These are phyloP conservation scores for Hydropsyche tenuis DNA, from an alignment of 1,140 invertebrate species.

Conservation along the genomic window DNA sequence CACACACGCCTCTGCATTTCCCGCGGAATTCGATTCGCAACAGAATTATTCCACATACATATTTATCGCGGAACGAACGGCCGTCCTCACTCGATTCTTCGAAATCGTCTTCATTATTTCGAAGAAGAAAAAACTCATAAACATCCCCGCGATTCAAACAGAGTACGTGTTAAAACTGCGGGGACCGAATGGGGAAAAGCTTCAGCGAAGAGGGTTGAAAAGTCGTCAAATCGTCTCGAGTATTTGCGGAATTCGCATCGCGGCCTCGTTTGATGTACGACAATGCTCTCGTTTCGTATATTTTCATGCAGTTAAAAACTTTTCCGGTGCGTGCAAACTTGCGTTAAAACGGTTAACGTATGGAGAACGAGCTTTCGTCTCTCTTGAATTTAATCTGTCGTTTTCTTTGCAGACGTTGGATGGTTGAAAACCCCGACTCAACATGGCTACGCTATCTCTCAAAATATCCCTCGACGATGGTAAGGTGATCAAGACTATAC, in stretches of 20 bases:
- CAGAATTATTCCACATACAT: too few relatives aligned
- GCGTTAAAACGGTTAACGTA: not conserved
- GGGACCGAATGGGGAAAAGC: too few relatives aligned
- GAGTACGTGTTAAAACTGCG: too few relatives aligned
- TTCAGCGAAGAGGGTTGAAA: not conserved
- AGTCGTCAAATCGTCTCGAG: slow-evolving; percentile 17
- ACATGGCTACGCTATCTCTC: slow-evolving; percentile 84
- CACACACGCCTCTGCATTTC: not conserved
- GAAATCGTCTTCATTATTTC: too few relatives aligned
- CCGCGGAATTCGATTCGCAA: not conserved
- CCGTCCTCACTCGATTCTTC: too few relatives aligned
- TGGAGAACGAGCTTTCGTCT: not conserved
- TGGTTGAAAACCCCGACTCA: slow-evolving; percentile 13
- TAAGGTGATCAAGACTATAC: slow-evolving; percentile 96
- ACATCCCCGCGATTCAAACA: too few relatives aligned
- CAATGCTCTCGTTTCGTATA: not conserved
- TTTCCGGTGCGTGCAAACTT: not conserved
- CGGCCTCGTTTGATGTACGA: not conserved
- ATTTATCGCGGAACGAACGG: too few relatives aligned
- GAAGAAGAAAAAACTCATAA: too few relatives aligned
- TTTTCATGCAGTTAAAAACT: not conserved
- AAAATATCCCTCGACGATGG: slow-evolving; percentile 93
- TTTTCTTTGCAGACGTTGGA: slow-evolving; percentile 20
- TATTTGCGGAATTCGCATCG: slow-evolving; percentile 6
- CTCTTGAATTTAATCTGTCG: not conserved